These are phyloP conservation scores for Phortica magna DNA, from an alignment of 2,888 invertebrate species.

Conservation along the genomic window DNA sequence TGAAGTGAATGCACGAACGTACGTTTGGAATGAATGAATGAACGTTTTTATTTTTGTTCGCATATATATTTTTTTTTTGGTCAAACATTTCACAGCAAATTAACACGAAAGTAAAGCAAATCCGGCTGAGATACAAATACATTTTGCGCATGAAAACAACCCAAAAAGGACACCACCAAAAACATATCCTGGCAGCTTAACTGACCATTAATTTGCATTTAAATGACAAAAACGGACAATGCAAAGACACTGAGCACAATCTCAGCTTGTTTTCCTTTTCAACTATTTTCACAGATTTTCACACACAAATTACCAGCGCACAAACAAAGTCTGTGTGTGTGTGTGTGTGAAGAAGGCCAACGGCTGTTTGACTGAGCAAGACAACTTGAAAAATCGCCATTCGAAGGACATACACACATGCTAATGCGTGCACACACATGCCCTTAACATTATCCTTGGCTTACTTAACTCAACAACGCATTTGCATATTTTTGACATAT, in stretches of 20 bases:
- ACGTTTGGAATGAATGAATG: background rate
- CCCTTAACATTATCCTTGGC: conserved; percentile 24
- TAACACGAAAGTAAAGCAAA: conserved; percentile 63
- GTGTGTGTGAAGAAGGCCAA: background rate
- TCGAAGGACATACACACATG: conserved; percentile 5
- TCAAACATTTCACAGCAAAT: conserved; percentile 73
- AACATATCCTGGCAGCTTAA: conserved; percentile 63
- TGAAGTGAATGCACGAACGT: background rate
- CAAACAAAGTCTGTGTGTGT: background rate
- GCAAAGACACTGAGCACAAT: conserved; percentile 41
- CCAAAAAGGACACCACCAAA: conserved; percentile 37
- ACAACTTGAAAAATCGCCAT: background rate
- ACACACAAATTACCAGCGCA: conserved; percentile 34
- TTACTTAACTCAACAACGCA: conserved; percentile 36
- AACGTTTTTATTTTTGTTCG: background rate
- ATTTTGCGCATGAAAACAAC: conserved; percentile 25
- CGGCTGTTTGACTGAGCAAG: background rate
- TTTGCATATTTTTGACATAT: conserved; percentile 69
- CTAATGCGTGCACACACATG: conserved; percentile 24
- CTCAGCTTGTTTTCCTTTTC: conserved; percentile 35
- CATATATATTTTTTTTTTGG: conserved; percentile 33
- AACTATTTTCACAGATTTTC: conserved; percentile 49
- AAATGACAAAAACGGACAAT: conserved; percentile 47
- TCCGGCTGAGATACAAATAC: conserved; percentile 43
- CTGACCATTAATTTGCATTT: conserved; percentile 72